Conservation (phyloP, 2,113 vertebrate genomes). For the Gavia stellata region DNA sequence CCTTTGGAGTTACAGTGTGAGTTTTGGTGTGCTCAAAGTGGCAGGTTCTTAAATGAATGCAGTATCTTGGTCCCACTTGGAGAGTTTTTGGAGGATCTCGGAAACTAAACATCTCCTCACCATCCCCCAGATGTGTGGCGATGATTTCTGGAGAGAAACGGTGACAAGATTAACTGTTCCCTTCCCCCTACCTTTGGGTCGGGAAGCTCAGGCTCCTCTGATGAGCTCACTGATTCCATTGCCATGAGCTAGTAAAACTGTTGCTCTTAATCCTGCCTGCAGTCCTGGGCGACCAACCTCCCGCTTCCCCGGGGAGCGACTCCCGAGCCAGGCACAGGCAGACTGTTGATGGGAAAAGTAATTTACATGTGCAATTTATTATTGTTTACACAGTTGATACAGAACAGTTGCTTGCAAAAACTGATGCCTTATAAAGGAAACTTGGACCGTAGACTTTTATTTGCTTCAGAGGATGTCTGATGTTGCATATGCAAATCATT, state of each 20-base stretch:
- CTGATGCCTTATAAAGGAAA: not conserved
- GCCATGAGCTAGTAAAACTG: not conserved
- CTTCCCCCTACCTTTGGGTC: not conserved
- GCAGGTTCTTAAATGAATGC: not conserved
- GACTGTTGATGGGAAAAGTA: not conserved
- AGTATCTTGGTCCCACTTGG: not conserved
- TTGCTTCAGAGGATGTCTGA: not conserved
- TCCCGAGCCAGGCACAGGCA: not conserved
- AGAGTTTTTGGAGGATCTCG: not conserved
- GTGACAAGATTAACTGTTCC: not conserved
- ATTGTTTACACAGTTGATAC: not conserved
- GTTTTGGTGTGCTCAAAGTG: not conserved
- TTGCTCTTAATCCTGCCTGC: not conserved
- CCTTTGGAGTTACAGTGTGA: not conserved
- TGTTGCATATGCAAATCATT: not conserved
- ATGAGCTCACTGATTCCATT: conserved; percentile 12
- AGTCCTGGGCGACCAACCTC: not conserved
- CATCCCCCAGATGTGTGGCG: not conserved
- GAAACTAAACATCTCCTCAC: not conserved
- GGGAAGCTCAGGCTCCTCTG: not conserved
- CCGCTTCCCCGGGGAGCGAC: not conserved
- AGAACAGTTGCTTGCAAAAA: not conserved
- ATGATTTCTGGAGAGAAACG: not conserved
- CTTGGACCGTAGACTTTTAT: not conserved
- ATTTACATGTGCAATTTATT: not conserved